Evolutionary conservation across 2,888 invertebrate species (phyloP).

Genomic region (Eupeodes luniger): DNA sequence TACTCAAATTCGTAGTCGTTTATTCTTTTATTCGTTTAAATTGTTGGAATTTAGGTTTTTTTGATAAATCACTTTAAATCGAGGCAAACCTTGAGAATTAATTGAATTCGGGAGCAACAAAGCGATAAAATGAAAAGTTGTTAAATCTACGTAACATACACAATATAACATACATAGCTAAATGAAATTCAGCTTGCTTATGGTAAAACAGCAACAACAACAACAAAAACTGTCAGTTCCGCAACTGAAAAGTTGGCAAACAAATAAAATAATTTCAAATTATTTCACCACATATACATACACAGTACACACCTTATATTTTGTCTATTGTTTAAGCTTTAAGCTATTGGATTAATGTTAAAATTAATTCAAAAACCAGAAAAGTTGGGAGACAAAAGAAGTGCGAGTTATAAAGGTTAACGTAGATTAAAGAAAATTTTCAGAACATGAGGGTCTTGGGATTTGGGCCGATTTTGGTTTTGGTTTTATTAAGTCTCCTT

Average conservation of each 20-base stretch:
- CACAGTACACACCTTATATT: not conserved
- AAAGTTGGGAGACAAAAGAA: not conserved
- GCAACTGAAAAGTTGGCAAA: constrained; percentile 8
- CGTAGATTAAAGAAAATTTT: constrained; percentile 18
- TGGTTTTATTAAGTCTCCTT: not conserved
- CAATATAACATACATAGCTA: not conserved
- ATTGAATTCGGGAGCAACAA: constrained; percentile 14
- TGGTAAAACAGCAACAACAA: not conserved
- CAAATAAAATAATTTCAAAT: constrained; percentile 37
- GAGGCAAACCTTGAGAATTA: not conserved
- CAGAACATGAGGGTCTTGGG: constrained; percentile 13
- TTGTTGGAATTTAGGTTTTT: not conserved
- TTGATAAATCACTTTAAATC: not conserved
- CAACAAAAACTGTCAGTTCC: constrained; percentile 11
- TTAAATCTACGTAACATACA: not conserved
- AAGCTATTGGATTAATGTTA: constrained; percentile 6
- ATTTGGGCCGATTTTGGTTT: not conserved
- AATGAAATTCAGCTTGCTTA: constrained; percentile 5
- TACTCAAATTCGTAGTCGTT: too few species aligned
- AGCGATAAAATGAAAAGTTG: constrained; percentile 4
- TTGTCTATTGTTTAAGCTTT: not conserved
- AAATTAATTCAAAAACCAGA: constrained; percentile 1
- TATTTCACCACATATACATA: not conserved
- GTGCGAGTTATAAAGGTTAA: not conserved
- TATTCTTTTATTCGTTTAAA: not conserved